Evolutionary conservation across 2,797 vertebrate species (phyloP).

Genomic region (Myotis daubentonii): DNA sequence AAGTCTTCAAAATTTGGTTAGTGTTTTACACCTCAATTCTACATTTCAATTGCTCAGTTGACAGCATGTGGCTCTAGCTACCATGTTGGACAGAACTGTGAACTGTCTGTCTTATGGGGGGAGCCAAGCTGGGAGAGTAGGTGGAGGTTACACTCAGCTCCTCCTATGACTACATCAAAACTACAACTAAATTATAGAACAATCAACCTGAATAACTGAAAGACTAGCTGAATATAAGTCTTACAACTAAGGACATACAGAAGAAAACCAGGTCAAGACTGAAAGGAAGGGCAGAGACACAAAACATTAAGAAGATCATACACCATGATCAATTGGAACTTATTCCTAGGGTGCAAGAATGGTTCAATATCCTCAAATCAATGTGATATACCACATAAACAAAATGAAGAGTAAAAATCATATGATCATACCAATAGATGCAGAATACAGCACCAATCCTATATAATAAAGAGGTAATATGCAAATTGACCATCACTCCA

Average conservation of each 20-base stretch:
- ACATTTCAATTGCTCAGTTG: background rate
- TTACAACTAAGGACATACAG: background rate
- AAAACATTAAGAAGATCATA: background rate
- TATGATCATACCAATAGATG: background rate
- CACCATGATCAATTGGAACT: background rate
- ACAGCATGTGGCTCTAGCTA: background rate
- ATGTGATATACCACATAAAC: background rate
- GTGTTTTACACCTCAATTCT: background rate
- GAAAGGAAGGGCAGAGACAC: background rate
- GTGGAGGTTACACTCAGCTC: background rate
- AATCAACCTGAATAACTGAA: background rate
- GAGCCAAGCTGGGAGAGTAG: background rate
- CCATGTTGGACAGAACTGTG: background rate
- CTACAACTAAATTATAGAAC: background rate
- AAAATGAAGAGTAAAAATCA: background rate
- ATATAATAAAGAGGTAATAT: too few relatives aligned
- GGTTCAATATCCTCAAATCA: background rate
- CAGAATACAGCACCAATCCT: background rate
- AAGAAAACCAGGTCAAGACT: background rate
- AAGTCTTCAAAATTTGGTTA: constrained; percentile 1
- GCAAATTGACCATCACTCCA: too few relatives aligned
- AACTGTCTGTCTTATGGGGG: background rate
- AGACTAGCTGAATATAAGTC: background rate
- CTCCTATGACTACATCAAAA: background rate
- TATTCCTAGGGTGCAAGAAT: background rate